phyloP scores from a whole-genome alignment of 2,797 vertebrate species.

The Pipistrellus nathusii region DNA sequence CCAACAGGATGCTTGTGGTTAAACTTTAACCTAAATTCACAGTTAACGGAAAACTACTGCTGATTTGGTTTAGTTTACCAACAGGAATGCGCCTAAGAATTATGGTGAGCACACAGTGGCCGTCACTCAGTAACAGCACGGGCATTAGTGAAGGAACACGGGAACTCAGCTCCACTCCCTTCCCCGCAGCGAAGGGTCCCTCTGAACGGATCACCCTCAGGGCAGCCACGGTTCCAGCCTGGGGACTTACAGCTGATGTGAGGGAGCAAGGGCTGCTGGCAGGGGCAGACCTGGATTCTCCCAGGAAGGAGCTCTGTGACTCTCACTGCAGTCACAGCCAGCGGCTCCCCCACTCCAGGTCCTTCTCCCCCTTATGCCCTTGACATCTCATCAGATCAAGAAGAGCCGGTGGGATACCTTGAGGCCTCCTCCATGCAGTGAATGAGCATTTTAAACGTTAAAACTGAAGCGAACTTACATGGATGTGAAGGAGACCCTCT shows the following conservation, averaged over 20 bases:
- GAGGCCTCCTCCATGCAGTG: not conserved
- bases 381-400: not conserved
- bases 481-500: not conserved
- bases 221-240: not conserved
- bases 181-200: not conserved
- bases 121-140: not conserved
- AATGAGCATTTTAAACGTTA: not conserved
- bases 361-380: not conserved
- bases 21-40: constrained; percentile 33
- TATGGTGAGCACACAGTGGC: not conserved
- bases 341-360: no score
- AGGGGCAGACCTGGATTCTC: not conserved
- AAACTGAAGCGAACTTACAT: not conserved
- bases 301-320: not conserved
- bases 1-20: constrained; percentile 15
- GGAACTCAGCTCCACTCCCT: not conserved
- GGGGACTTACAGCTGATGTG: not conserved
- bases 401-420: not conserved
- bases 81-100: not conserved
- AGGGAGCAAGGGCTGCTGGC: not conserved
- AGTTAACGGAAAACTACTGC: constrained; percentile 52
- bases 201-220: not conserved
- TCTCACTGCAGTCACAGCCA: not conserved
- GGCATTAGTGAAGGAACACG: not conserved
- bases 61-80: constrained; percentile 26